Evolutionary conservation across 1,140 invertebrate species (phyloP).

Genomic region (Subanguina moxae): DNA sequence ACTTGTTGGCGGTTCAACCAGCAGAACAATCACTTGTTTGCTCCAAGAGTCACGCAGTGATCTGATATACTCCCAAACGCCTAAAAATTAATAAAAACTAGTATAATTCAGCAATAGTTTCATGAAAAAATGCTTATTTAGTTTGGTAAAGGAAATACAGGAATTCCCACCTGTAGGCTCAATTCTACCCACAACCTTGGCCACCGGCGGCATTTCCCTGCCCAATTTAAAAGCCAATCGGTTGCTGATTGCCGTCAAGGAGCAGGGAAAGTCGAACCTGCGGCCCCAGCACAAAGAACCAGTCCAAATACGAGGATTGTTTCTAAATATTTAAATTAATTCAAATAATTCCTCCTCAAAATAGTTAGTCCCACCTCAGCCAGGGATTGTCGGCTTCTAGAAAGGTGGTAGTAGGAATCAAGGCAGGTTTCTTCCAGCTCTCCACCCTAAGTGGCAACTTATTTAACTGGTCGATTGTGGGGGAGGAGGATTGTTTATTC

Average conservation of each 20-base stretch:
- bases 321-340: background rate
- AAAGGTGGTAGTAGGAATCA: too few species aligned
- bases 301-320: slow-evolving; percentile 2
- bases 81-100: background rate
- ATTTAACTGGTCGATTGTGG: too few species aligned
- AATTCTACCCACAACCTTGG: slow-evolving; percentile 7
- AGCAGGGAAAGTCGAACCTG: slow-evolving; percentile 5
- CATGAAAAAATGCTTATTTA: too few species aligned
- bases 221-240: background rate
- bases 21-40: slow-evolving; percentile 8
- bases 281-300: background rate
- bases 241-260: slow-evolving; percentile 9
- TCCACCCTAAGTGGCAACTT: too few species aligned
- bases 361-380: background rate
- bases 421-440: too few species aligned
- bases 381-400: too few species aligned
- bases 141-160: too few species aligned
- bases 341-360: background rate
- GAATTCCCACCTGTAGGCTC: background rate
- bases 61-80: slow-evolving; percentile 3
- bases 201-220: background rate
- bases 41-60: background rate
- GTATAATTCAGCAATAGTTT: too few species aligned
- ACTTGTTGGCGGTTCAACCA: slow-evolving; percentile 1
- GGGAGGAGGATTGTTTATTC: too few species aligned